Conservation (phyloP, 2,797 vertebrate genomes). For the Rhabdophis nuchalis region DNA sequence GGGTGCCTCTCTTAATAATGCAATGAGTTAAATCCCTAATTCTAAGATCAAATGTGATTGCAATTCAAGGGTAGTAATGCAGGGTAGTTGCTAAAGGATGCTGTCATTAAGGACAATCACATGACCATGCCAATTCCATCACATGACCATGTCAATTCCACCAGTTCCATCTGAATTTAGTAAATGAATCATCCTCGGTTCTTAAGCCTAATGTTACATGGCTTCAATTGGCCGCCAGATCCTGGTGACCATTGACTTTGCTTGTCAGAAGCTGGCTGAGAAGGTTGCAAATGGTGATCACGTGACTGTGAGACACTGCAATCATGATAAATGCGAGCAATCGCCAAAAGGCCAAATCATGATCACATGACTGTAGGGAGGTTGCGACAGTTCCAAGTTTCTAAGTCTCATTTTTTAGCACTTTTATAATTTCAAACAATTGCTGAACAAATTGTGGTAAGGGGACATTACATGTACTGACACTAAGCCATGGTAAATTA, state of each 20-base stretch:
- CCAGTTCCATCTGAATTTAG: neutral
- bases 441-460: neutral
- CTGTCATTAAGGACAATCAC: neutral
- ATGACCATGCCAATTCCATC: neutral
- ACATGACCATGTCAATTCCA: neutral
- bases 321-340: neutral
- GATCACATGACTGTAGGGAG: neutral
- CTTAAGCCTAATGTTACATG: neutral
- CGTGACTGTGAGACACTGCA: neutral
- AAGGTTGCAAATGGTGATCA: neutral
- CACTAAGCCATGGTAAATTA: neutral
- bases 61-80: neutral
- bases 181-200: neutral
- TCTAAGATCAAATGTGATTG: neutral
- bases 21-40: neutral
- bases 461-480: neutral
- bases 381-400: neutral
- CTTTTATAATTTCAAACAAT: neutral
- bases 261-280: neutral
- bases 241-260: neutral
- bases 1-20: neutral
- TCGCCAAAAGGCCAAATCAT: neutral
- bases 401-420: neutral
- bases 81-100: neutral
- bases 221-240: neutral